These are phyloP conservation scores for Mechanitis messenoides DNA, from an alignment of 2,888 invertebrate genomes.

Conservation along the genomic window DNA sequence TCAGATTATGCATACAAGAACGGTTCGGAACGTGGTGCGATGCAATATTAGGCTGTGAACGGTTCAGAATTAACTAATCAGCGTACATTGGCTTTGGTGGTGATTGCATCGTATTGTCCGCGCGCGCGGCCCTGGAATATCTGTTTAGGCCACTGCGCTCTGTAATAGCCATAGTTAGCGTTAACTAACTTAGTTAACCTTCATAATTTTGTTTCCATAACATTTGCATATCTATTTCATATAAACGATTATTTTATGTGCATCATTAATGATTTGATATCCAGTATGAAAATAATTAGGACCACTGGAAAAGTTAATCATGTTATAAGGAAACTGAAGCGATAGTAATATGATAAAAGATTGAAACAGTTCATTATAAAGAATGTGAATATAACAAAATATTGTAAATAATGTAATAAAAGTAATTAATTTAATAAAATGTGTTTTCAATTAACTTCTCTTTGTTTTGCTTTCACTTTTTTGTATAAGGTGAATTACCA, in stretches of 20 bases:
- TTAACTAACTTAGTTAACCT: conserved; percentile 61
- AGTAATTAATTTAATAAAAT: neutral
- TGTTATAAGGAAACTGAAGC: neutral
- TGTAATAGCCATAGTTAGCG: conserved; percentile 66
- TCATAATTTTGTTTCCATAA: conserved; percentile 48
- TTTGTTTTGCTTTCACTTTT: conserved; percentile 33
- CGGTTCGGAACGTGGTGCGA: conserved; percentile 58
- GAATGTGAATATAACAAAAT: conserved; percentile 6
- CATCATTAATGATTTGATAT: conserved; percentile 2
- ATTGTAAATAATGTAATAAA: no score
- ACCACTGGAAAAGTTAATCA: no score
- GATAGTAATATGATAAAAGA: conserved; percentile 5
- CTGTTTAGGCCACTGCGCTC: conserved; percentile 73
- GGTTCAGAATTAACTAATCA: conserved; percentile 73
- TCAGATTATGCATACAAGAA: conserved; percentile 76
- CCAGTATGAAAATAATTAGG: conserved; percentile 1
- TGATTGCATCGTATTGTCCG: conserved; percentile 73
- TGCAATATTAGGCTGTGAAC: conserved; percentile 65
- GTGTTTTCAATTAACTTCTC: conserved; percentile 23
- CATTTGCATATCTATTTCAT: conserved; percentile 42
- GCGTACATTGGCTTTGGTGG: conserved; percentile 68
- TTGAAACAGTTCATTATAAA: neutral
- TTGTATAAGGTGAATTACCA: conserved; percentile 30
- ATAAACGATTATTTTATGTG: conserved; percentile 24
- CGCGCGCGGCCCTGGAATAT: conserved; percentile 72